Conservation (phyloP, 2,797 vertebrate species). For the Myoxocephalus aenaeus region DNA sequence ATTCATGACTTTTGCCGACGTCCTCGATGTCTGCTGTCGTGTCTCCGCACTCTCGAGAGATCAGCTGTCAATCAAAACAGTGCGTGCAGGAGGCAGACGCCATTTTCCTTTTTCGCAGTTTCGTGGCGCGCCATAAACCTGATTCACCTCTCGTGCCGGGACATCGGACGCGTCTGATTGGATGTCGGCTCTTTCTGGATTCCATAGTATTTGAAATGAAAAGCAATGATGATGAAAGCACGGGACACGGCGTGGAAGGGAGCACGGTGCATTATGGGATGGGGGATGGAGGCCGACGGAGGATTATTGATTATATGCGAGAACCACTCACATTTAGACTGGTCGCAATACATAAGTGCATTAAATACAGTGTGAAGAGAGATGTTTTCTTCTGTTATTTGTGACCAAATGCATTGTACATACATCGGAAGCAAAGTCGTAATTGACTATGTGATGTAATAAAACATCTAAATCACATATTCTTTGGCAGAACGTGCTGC, state of each 20-base stretch:
- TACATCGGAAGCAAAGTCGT: no score
- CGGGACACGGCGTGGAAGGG: slow-evolving; percentile 55
- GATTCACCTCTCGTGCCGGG: no score
- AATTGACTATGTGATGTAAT: no score
- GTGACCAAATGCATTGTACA: no score
- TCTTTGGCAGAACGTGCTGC: no score
- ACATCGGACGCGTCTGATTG: neutral
- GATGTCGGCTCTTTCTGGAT: neutral
- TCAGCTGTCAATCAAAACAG: slow-evolving; percentile 26
- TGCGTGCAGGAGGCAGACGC: neutral
- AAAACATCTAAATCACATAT: no score
- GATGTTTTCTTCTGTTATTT: slow-evolving; percentile 20
- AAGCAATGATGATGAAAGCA: slow-evolving; percentile 62
- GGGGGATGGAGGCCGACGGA: slow-evolving; percentile 37
- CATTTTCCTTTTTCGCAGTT: neutral
- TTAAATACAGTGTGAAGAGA: slow-evolving; percentile 37
- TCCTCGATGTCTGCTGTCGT: slow-evolving; percentile 39
- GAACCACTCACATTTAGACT: slow-evolving; percentile 47
- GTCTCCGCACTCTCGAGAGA: slow-evolving; percentile 39
- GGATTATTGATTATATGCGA: slow-evolving; percentile 62
- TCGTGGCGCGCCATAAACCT: no score
- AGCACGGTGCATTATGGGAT: slow-evolving; percentile 25
- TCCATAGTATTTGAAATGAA: slow-evolving; percentile 2
- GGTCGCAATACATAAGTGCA: slow-evolving; percentile 34
- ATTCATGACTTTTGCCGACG: slow-evolving; percentile 10